phyloP scores from a whole-genome alignment of 1,140 invertebrate species.

The Calliopsis andreniformis region DNA sequence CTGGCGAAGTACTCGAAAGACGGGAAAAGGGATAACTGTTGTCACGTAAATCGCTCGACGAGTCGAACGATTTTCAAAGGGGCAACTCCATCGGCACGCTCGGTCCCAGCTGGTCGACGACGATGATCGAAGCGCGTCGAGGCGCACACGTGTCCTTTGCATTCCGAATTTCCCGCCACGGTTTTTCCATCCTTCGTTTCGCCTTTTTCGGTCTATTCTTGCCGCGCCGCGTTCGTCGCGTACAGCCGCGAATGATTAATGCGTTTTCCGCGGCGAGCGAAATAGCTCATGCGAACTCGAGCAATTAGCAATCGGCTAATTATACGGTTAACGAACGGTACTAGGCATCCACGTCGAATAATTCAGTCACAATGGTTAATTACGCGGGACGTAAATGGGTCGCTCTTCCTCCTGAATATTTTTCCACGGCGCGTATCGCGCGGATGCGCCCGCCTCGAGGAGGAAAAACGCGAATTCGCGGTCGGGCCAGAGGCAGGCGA shows the following conservation, averaged over 20 bases:
- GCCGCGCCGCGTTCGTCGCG: no score
- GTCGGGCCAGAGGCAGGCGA: not conserved
- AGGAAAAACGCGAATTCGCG: constrained; percentile 4
- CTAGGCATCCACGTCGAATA: constrained; percentile 55
- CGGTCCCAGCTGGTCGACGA: no score
- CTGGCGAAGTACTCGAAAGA: not conserved
- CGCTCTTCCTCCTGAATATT: constrained; percentile 48
- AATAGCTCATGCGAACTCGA: constrained; percentile 59
- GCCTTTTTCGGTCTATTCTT: not conserved
- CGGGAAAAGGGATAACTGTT: not conserved
- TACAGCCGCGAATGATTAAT: constrained; percentile 39
- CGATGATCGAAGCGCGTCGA: constrained; percentile 5
- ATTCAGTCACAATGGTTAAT: constrained; percentile 65
- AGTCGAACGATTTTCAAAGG: not conserved
- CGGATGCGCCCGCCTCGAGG: not conserved
- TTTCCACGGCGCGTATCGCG: constrained; percentile 28
- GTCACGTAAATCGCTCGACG: not conserved
- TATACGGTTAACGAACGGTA: constrained; percentile 62
- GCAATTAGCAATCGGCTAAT: constrained; percentile 69
- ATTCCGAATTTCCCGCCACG: constrained; percentile 31
- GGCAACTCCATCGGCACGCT: not conserved
- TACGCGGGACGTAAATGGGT: constrained; percentile 50
- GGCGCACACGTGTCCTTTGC: constrained; percentile 29
- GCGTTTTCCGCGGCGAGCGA: constrained; percentile 27
- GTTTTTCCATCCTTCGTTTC: constrained; percentile 5